phyloP scores from a whole-genome alignment of 2,888 invertebrate species.

The Hyppa rectilinea region DNA sequence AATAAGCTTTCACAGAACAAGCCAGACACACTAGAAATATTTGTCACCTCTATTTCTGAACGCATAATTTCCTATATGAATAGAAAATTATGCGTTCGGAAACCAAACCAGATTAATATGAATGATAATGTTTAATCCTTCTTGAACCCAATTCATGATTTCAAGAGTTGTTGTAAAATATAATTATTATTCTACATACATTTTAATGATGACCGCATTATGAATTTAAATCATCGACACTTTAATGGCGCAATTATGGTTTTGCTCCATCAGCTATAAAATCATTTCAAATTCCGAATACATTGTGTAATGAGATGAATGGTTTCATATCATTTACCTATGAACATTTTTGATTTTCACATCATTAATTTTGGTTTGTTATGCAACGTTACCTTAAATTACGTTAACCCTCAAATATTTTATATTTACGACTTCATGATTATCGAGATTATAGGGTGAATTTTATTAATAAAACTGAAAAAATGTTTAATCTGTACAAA shows the following conservation, averaged over 20 bases:
- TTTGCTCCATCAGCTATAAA: conserved; percentile 4
- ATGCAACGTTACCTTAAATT: background rate
- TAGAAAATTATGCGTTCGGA: background rate
- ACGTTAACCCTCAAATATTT: too few relatives aligned
- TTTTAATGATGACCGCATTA: background rate
- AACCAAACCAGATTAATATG: background rate
- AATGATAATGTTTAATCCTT: background rate
- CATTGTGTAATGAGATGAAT: background rate
- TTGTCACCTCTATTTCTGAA: background rate
- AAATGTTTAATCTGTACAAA: too few relatives aligned
- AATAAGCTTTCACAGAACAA: background rate
- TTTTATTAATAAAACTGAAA: too few relatives aligned
- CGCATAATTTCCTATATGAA: too few relatives aligned
- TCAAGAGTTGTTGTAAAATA: background rate
- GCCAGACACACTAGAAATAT: background rate
- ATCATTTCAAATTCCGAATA: background rate
- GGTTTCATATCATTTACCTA: background rate
- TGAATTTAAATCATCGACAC: background rate
- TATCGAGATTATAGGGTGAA: too few relatives aligned
- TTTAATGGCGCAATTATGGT: background rate
- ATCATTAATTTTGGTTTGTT: background rate
- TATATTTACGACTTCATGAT: background rate
- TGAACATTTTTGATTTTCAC: background rate
- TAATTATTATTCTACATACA: background rate
- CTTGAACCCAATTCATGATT: background rate